Conservation (phyloP, 35 echinoderm and acorn worm species). For the Chiridota heheva region DNA sequence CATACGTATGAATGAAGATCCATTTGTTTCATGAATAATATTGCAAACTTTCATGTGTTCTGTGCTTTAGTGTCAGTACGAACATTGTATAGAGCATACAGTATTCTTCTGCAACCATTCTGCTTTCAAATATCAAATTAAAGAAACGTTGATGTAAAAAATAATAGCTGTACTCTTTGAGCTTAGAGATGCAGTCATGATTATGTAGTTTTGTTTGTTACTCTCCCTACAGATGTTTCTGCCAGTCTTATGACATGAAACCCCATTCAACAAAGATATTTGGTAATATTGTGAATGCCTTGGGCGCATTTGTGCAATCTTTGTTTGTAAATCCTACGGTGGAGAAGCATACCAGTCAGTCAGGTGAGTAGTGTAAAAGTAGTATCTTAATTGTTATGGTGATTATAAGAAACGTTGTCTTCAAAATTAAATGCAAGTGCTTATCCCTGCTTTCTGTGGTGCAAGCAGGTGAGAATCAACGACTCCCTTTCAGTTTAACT, state of each 20-base stretch:
- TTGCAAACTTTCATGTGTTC: too few species aligned
- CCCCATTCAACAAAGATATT: constrained; percentile 94
- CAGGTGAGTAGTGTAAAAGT: constrained; percentile 33
- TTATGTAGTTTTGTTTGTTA: neutral
- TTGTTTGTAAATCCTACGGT: constrained; percentile 78
- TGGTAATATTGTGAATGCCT: constrained; percentile 96
- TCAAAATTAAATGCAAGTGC: neutral
- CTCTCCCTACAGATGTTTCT: constrained; percentile 72
- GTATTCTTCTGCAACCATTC: too few species aligned
- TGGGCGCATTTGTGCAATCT: constrained; percentile 92
- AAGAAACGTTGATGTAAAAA: too few species aligned
- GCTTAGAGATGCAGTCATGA: too few species aligned
- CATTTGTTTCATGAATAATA: too few species aligned
- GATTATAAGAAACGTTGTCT: neutral
- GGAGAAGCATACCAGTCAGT: constrained; percentile 56
- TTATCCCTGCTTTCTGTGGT: too few species aligned
- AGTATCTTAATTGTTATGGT: neutral
- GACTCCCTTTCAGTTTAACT: too few species aligned
- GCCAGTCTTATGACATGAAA: constrained; percentile 96
- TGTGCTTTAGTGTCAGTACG: too few species aligned
- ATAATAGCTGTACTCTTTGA: too few species aligned
- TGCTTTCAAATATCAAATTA: too few species aligned
- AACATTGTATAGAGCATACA: too few species aligned
- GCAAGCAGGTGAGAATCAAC: too few species aligned
- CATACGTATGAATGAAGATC: neutral